A percentile compares a stretch with the other conserved stretches of the same genome.
Evolutionary conservation across 2,797 vertebrate genomes (phyloP).

Genomic region (Simalia tracyae): DNA sequence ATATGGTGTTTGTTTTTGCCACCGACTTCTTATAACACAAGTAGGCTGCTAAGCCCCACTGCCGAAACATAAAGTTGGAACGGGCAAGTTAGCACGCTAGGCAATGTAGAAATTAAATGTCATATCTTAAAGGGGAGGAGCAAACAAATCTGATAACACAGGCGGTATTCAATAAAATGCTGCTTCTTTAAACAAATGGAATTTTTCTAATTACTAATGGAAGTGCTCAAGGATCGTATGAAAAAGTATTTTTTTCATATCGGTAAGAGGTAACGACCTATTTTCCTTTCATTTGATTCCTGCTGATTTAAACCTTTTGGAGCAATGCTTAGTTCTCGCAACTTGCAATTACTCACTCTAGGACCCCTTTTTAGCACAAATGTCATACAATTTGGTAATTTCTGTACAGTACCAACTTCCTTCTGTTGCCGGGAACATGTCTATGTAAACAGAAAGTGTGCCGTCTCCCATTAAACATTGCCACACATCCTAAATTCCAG

Average conservation of each 20-base stretch:
- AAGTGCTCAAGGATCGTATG: neutral
- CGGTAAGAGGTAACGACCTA: neutral
- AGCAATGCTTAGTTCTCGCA: neutral
- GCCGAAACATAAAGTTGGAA: constrained; percentile 61
- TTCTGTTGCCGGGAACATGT: neutral
- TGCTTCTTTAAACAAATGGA: neutral
- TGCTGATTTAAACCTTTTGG: neutral
- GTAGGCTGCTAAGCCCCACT: constrained; percentile 97
- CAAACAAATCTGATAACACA: constrained; percentile 21
- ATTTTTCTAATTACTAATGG: neutral
- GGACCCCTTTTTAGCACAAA: neutral
- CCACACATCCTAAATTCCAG: constrained; percentile 4
- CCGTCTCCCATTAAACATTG: neutral
- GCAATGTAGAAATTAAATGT: neutral
- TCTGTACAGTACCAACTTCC: constrained; percentile 7
- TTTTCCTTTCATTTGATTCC: constrained; percentile 37
- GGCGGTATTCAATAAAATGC: neutral
- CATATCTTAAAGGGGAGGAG: constrained; percentile 19
- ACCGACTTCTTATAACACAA: constrained; percentile 98
- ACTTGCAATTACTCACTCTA: constrained; percentile 15
- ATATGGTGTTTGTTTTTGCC: constrained; percentile 94
- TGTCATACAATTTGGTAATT: neutral
- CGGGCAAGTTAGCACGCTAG: neutral
- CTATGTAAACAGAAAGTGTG: neutral
- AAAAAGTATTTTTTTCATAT: neutral